Evolutionary conservation across 2,888 invertebrate species (phyloP).

Genomic region (Drosophila nigritarsus): DNA sequence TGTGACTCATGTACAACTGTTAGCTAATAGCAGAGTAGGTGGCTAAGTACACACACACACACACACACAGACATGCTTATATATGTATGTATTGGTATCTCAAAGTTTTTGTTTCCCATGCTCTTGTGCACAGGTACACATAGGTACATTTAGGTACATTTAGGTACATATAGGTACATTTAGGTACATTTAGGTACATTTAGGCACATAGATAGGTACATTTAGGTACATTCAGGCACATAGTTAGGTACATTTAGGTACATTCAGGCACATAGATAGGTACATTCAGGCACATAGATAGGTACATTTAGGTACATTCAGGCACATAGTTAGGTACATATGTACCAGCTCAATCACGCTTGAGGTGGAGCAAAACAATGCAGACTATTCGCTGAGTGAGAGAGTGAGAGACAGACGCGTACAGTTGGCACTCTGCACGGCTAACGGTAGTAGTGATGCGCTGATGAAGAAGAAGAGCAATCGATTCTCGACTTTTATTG

Average conservation of each 20-base stretch:
- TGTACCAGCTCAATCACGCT: background rate
- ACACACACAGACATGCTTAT: background rate
- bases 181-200: background rate
- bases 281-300: too few relatives aligned
- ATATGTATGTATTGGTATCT: background rate
- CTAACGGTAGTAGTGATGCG: background rate
- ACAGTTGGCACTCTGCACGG: background rate
- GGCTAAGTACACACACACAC: background rate
- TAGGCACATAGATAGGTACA: background rate
- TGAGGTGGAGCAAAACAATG: background rate
- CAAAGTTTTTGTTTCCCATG: background rate
- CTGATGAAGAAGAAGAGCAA: background rate
- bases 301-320: background rate
- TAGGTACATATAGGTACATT: background rate
- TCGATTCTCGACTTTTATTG: background rate
- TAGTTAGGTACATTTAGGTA: background rate
- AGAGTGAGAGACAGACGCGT: background rate
- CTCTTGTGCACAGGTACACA: background rate
- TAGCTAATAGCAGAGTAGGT: constrained; percentile 7
- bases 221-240: background rate
- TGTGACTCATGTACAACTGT: constrained; percentile 18
- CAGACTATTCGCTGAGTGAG: background rate
- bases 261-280: background rate
- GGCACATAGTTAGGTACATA: background rate
- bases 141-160: background rate